These are phyloP conservation scores for Euura saliciscinereae DNA, from an alignment of 1,140 invertebrate species.

Conservation along the genomic window DNA sequence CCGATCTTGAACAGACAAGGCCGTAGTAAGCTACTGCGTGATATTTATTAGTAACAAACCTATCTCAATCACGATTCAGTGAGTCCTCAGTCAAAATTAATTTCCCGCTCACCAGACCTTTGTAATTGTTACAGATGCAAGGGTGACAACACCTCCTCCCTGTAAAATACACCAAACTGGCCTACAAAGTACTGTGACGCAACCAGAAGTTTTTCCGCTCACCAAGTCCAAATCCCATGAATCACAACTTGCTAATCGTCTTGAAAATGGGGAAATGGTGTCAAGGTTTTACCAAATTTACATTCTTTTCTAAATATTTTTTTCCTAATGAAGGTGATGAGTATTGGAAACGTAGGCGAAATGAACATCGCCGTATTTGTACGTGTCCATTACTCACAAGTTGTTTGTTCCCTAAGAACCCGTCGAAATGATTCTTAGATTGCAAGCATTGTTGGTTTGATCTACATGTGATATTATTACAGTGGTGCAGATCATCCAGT, in stretches of 20 bases:
- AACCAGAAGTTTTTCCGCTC: slow-evolving; percentile 69
- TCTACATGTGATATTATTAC: slow-evolving; percentile 23
- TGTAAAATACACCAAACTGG: slow-evolving; percentile 72
- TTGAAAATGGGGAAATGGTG: slow-evolving; percentile 59
- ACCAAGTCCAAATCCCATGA: slow-evolving; percentile 93
- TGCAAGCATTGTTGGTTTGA: not conserved
- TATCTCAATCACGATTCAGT: not conserved
- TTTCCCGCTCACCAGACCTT: slow-evolving; percentile 8
- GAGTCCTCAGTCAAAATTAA: not conserved
- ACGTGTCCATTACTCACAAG: slow-evolving; percentile 3
- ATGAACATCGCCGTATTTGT: not conserved
- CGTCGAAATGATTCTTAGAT: not conserved
- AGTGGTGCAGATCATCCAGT: slow-evolving; percentile 39
- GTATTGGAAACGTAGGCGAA: slow-evolving; percentile 2
- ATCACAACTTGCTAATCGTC: slow-evolving; percentile 79
- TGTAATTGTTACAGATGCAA: slow-evolving; percentile 47
- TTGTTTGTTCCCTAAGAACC: no score
- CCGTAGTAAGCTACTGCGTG: slow-evolving; percentile 41
- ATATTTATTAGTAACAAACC: slow-evolving; percentile 12
- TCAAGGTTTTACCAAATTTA: slow-evolving; percentile 41
- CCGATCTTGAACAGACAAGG: slow-evolving; percentile 60
- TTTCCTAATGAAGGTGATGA: not conserved
- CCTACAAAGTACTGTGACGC: slow-evolving; percentile 53
- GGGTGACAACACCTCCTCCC: slow-evolving; percentile 82
- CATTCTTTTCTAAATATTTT: not conserved